Conservation (phyloP, 2,113 vertebrate genomes). For the Alethe castanea region DNA sequence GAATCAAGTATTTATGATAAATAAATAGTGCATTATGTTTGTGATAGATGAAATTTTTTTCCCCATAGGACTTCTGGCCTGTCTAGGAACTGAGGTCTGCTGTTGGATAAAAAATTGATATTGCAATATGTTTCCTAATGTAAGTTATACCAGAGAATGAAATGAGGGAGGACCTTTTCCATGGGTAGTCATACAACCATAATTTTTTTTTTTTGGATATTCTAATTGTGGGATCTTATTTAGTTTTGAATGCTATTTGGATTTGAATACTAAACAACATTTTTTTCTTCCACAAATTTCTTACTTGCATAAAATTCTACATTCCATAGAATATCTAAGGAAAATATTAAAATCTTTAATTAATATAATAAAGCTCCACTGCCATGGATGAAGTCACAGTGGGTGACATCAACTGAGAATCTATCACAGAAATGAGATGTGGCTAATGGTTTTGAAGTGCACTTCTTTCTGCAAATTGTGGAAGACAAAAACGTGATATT, state of each 20-base stretch:
- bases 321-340: neutral
- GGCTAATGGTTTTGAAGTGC: neutral
- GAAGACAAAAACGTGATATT: neutral
- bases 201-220: neutral
- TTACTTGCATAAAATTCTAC: neutral
- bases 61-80: neutral
- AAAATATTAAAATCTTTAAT: neutral
- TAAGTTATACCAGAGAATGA: neutral
- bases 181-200: neutral
- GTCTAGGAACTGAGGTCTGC: neutral
- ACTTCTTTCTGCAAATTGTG: neutral
- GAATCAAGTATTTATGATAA: neutral
- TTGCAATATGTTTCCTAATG: neutral
- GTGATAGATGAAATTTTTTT: neutral
- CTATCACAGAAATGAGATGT: neutral
- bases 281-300: neutral
- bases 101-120: neutral
- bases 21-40: neutral
- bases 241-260: neutral
- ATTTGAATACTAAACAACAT: neutral
- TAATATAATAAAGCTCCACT: neutral
- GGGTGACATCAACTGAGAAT: neutral
- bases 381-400: neutral
- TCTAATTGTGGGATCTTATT: neutral
- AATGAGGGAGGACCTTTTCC: neutral